Percentiles rank a stretch among this genome's conserved stretches.
Conservation (phyloP, 1,140 invertebrate species). For the Leucophenga varia region DNA sequence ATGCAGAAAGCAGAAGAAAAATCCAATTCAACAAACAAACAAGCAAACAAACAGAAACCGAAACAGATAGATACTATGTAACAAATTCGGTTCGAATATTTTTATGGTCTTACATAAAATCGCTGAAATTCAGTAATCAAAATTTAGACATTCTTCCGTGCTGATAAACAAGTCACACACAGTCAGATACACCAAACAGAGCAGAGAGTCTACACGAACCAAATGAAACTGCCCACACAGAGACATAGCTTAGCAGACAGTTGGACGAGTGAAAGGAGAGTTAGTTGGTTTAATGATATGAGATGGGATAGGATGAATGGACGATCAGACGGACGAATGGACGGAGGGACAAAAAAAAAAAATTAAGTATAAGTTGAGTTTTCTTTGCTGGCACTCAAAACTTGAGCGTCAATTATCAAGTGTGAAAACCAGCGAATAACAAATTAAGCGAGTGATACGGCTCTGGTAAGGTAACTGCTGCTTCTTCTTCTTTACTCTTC, state of each 20-base stretch:
- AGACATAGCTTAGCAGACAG: slow-evolving; percentile 14
- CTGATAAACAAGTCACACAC: slow-evolving; percentile 41
- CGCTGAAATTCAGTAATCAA: slow-evolving; percentile 49
- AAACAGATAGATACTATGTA: no score
- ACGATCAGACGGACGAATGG: not conserved
- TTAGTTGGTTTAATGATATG: not conserved
- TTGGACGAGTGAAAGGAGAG: no score
- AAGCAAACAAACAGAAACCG: no score
- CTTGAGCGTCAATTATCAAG: slow-evolving; percentile 52
- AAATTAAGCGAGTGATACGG: slow-evolving; percentile 53
- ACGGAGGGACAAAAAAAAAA: not conserved
- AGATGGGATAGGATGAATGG: not conserved
- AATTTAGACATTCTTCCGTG: slow-evolving; percentile 45
- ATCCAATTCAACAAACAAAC: no score
- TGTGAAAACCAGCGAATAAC: slow-evolving; percentile 55
- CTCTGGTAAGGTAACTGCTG: no score
- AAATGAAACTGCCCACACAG: slow-evolving; percentile 53
- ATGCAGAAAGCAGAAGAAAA: no score
- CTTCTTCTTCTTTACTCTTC: no score
- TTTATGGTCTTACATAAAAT: slow-evolving; percentile 34
- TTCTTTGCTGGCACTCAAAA: no score
- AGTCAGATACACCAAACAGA: slow-evolving; percentile 29
- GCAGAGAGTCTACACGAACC: no score
- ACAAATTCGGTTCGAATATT: not conserved
- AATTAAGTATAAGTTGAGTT: no score